Conservation (phyloP, 2,888 invertebrate genomes). For the Emesis furor region DNA sequence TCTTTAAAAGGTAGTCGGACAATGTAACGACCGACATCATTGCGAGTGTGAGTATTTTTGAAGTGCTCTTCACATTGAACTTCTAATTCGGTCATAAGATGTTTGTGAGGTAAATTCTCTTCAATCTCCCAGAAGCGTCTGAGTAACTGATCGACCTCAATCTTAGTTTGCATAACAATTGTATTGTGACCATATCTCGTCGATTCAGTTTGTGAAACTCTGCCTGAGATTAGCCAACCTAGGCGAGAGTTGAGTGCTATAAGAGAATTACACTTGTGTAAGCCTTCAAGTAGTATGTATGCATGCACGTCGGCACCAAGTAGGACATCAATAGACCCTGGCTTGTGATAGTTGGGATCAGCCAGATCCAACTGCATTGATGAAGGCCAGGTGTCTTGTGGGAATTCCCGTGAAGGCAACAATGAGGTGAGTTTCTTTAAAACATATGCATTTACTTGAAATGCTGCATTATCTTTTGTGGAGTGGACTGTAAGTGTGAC, state of each 20-base stretch:
- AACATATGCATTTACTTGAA: conserved; percentile 54
- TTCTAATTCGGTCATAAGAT: conserved; percentile 50
- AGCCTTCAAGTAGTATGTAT: conserved; percentile 59
- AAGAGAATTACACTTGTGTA: conserved; percentile 57
- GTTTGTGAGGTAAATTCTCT: conserved; percentile 52
- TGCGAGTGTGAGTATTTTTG: conserved; percentile 48
- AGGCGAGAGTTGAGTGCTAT: conserved; percentile 59
- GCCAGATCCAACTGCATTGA: conserved; percentile 51
- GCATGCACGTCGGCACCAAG: conserved; percentile 67
- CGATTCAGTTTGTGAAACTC: conserved; percentile 49
- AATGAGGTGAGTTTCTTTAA: conserved; percentile 57
- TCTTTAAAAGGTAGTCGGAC: conserved; percentile 65
- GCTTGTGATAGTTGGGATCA: conserved; percentile 60
- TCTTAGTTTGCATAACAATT: conserved; percentile 35
- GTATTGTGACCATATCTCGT: conserved; percentile 41
- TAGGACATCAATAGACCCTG: conserved; percentile 64
- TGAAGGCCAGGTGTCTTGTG: conserved; percentile 45
- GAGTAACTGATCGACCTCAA: conserved; percentile 44
- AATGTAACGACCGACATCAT: conserved; percentile 59
- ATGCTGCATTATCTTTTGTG: conserved; percentile 26
- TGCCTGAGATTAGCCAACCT: conserved; percentile 70
- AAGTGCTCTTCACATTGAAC: conserved; percentile 66
- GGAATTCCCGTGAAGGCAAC: conserved; percentile 29
- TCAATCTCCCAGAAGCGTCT: conserved; percentile 71
- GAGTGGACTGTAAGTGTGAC: conserved; percentile 46